Evolutionary conservation across 2,888 invertebrate genomes (phyloP), one percentile per base, ranked within the genome.

Genomic region (Clunio marinus): DNA sequence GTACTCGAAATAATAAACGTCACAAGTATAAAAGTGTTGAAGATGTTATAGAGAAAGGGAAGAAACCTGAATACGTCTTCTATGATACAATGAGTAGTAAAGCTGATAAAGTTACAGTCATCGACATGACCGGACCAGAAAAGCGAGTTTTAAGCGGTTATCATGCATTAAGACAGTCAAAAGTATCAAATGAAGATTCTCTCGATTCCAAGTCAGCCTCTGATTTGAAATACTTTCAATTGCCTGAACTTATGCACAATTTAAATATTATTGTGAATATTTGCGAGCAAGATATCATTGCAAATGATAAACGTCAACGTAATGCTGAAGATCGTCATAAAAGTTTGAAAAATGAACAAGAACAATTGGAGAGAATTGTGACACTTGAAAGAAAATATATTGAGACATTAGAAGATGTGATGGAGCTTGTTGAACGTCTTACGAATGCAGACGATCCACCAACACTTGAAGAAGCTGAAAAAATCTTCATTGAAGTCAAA

Each of bases 81-180:
- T 73, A 73, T 0, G 76, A 77, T 51, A 22, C 28, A 20, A n/a
- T n/a, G n/a, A 32, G 15, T 13, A 66, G 55, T 2, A 75, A 76
- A 70, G 71, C 76, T 0, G 76, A 73, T 74, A 74, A 68, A 58
- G 59, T 51, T 20, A 55, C 51, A 35, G 66, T 66, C 1, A 66
- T 32, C 24, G 99, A 99, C 79, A 94, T 99, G 95, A 98, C 98
- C 5, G 98, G 98, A 0, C 93, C 91, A 0, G 94, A 98, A 78
- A 90, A 92, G 76, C 84, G 95, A 68, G 91, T 98, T 37, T 82
- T 95, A 1, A 91, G 90, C 75, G 95, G 96, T 0, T 96, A 96
- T 77, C 94, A 95, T 78, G 95, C 96, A 0, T 83, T 96, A 45
- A 86, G 89, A 0, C 89, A 91, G 25, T 80, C 83, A 1, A 80